phyloP scores from a whole-genome alignment of 2,888 invertebrate species.

The Plagodis dolabraria region DNA sequence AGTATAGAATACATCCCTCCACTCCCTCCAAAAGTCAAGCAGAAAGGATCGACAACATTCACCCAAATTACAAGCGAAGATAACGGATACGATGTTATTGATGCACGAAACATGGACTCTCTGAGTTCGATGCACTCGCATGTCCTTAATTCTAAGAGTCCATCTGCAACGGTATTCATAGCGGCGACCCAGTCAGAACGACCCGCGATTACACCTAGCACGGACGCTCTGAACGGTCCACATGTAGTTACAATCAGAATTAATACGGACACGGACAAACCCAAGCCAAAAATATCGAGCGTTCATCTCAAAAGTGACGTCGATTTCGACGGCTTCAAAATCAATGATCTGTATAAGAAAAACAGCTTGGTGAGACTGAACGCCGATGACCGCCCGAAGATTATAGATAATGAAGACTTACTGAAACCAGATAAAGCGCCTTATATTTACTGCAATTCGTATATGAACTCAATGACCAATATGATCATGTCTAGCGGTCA shows the following conservation, averaged over 20 bases:
- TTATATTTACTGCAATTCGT: conserved; percentile 87
- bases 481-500: conserved; percentile 91
- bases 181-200: conserved; percentile 81
- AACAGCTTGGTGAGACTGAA: conserved; percentile 86
- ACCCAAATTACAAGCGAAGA: conserved; percentile 74
- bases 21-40: conserved; percentile 84
- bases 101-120: conserved; percentile 68
- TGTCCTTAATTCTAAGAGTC: conserved; percentile 82
- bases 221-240: conserved; percentile 77
- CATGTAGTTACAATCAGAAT: conserved; percentile 90
- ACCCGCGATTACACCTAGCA: conserved; percentile 72
- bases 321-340: conserved; percentile 72
- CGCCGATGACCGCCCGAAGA: conserved; percentile 79
- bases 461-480: conserved; percentile 78
- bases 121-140: conserved; percentile 83
- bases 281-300: conserved; percentile 78
- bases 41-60: conserved; percentile 74
- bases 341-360: conserved; percentile 70
- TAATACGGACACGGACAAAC: conserved; percentile 85
- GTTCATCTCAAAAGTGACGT: conserved; percentile 79
- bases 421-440: conserved; percentile 76
- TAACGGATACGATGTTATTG: conserved; percentile 60
- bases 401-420: conserved; percentile 79
- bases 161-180: conserved; percentile 83
- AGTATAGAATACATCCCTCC: conserved; percentile 82